Evolutionary conservation across 1,140 invertebrate genomes (phyloP).

Genomic region (Neotoxoptera formosana): DNA sequence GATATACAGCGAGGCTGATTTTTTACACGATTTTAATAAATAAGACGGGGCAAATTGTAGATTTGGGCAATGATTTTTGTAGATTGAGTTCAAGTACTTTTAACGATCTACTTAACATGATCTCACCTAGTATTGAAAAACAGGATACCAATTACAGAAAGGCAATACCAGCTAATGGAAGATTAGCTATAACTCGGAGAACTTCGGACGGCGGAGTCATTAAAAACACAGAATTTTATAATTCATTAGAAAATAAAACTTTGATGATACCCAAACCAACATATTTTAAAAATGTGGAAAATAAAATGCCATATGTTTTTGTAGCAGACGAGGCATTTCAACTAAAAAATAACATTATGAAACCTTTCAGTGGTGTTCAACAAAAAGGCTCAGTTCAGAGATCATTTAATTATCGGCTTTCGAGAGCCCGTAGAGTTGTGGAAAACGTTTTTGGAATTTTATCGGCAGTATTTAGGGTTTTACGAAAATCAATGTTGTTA

Average conservation of each 20-base stretch:
- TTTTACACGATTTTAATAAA: no score
- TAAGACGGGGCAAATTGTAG: no score
- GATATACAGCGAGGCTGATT: no score
- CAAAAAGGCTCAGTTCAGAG: constrained; percentile 63
- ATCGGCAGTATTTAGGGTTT: no score
- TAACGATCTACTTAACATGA: no score
- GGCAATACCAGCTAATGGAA: no score
- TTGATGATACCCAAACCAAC: constrained; percentile 49
- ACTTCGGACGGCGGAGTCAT: constrained; percentile 64
- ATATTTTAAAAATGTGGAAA: not conserved
- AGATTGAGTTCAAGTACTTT: no score
- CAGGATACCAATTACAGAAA: no score
- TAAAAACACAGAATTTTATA: constrained; percentile 60
- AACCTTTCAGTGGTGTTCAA: constrained; percentile 64
- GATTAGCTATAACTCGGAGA: constrained; percentile 50
- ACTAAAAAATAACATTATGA: constrained; percentile 64
- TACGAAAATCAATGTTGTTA: constrained; percentile 62
- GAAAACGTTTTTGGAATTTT: constrained; percentile 62
- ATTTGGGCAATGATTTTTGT: no score
- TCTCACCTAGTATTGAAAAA: no score
- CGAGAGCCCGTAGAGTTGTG: constrained; percentile 63
- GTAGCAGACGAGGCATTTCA: constrained; percentile 67
- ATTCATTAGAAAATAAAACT: constrained; percentile 58
- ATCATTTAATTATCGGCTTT: constrained; percentile 64
- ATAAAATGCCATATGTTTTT: constrained; percentile 61